Evolutionary conservation across 35 echinoderm and acorn worm species (phyloP).

Genomic region (Apostichopus californicus): DNA sequence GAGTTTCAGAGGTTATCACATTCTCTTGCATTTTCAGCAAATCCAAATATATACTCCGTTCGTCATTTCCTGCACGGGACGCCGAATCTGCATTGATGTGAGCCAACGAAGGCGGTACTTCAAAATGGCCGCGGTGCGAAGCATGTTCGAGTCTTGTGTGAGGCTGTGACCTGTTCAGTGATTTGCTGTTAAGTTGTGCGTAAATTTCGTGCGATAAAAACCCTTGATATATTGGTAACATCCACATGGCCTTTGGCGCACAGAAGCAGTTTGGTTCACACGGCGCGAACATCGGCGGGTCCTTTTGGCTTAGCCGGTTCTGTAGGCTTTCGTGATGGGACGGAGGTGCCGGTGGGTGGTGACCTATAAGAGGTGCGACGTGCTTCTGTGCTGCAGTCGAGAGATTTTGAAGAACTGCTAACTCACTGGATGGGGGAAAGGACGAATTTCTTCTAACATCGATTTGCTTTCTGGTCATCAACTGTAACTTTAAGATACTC

Average conservation of each 20-base stretch:
- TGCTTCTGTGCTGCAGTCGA: not conserved
- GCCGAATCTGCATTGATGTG: slow-evolving; percentile 1
- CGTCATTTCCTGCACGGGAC: slow-evolving; percentile 1
- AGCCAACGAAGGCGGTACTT: not conserved
- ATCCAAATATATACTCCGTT: slow-evolving; percentile 36
- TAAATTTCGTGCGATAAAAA: slow-evolving; percentile 46
- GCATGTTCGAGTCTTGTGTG: not conserved
- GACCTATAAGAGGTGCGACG: not conserved
- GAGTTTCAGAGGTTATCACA: not conserved
- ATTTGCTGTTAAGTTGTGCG: slow-evolving; percentile 24
- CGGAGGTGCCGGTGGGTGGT: not conserved
- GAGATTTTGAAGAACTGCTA: slow-evolving; percentile 11
- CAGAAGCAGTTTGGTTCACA: slow-evolving; percentile 44
- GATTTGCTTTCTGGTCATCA: slow-evolving; percentile 29
- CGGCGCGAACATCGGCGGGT: not conserved
- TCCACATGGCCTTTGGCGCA: slow-evolving; percentile 36
- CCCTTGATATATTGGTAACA: slow-evolving; percentile 42
- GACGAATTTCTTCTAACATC: slow-evolving; percentile 27
- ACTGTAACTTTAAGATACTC: slow-evolving; percentile 37
- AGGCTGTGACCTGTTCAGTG: not conserved
- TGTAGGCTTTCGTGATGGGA: not conserved
- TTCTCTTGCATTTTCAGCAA: slow-evolving; percentile 43
- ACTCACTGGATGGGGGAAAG: not conserved
- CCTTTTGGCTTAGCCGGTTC: not conserved
- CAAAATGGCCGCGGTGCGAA: not conserved